Conservation (phyloP, 2,888 invertebrate species). For the Drosophila macrothrix region DNA sequence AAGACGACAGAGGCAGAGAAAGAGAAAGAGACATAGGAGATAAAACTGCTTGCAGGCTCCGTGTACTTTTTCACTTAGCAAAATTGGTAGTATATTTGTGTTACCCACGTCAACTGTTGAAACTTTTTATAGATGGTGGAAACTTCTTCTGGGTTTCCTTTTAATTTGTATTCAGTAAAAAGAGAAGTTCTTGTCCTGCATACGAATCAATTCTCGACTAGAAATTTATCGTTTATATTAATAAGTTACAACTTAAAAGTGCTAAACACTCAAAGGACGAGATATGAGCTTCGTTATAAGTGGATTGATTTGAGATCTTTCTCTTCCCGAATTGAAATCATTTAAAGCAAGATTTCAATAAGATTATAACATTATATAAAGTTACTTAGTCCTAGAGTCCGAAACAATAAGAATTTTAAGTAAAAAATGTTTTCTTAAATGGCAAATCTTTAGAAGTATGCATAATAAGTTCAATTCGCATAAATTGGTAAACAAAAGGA, state of each 20-base stretch:
- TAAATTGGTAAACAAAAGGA: not conserved
- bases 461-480: not conserved
- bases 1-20: not conserved
- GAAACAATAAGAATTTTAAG: not conserved
- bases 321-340: not conserved
- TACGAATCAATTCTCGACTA: not conserved
- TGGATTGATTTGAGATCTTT: not conserved
- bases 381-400: not conserved
- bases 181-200: not conserved
- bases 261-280: not conserved
- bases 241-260: not conserved
- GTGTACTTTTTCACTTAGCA: slow-evolving; percentile 22
- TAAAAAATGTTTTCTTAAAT: not conserved
- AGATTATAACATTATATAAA: not conserved
- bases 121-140: slow-evolving; percentile 4
- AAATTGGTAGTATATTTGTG: slow-evolving; percentile 16
- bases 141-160: not conserved
- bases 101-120: slow-evolving; percentile 5
- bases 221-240: not conserved
- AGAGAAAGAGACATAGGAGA: not conserved
- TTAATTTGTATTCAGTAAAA: slow-evolving; percentile 4
- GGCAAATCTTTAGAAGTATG: not conserved
- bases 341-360: not conserved
- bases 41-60: slow-evolving; percentile 15
- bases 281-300: not conserved